Evolutionary conservation across 2,888 invertebrate species (phyloP).

Genomic region (Capitulum mitella): DNA sequence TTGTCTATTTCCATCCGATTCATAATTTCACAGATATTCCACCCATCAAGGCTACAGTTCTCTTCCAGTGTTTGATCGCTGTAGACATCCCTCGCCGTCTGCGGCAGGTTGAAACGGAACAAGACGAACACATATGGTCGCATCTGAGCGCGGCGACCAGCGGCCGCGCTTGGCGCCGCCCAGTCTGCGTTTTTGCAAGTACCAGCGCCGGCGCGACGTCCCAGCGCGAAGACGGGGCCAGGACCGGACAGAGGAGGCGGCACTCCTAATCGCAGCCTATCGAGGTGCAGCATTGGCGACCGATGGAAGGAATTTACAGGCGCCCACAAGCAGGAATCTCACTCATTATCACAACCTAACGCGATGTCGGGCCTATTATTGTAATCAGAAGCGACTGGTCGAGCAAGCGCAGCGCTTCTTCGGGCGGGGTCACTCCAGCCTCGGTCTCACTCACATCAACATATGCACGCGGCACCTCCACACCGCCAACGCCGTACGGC

Average conservation of each 20-base stretch:
- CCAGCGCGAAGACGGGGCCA: background rate
- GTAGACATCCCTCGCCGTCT: background rate
- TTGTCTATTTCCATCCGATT: background rate
- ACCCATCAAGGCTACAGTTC: too few species aligned
- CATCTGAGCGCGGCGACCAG: too few species aligned
- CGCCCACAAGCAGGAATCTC: constrained; percentile 5
- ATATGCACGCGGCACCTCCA: background rate
- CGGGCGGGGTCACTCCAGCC: background rate
- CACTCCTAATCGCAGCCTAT: background rate
- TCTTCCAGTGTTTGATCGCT: background rate
- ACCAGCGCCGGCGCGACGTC: too few species aligned
- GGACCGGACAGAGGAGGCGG: background rate
- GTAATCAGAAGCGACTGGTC: background rate
- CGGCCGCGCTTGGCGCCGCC: too few species aligned
- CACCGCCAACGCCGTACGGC: background rate
- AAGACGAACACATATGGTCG: too few species aligned
- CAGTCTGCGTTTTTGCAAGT: too few species aligned
- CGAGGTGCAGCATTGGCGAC: background rate
- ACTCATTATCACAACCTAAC: constrained; percentile 22
- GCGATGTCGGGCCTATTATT: background rate
- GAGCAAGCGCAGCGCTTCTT: background rate
- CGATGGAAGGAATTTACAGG: constrained; percentile 1
- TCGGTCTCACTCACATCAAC: background rate
- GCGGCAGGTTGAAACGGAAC: too few species aligned
- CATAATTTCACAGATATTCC: background rate